These are phyloP conservation scores for Penelope pileata DNA, from an alignment of 2,113 vertebrate genomes.

Conservation along the genomic window DNA sequence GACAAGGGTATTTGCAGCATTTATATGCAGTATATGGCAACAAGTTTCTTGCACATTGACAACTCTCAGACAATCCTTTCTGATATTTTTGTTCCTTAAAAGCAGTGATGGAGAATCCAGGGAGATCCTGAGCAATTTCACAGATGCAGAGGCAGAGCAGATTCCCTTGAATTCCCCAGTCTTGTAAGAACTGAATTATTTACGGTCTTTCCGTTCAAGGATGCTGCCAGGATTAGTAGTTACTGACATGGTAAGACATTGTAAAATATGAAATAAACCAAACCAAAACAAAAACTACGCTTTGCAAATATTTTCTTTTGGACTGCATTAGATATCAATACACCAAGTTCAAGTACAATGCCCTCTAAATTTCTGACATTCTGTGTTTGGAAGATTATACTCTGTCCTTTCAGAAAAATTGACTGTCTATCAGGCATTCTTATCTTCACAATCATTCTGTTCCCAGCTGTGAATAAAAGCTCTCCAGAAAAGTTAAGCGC, in stretches of 20 bases:
- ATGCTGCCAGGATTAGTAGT: constrained; percentile 26
- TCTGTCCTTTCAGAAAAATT: not conserved
- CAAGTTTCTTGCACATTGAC: not conserved
- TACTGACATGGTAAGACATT: not conserved
- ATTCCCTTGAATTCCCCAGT: not conserved
- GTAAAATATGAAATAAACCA: not conserved
- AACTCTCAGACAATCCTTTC: not conserved
- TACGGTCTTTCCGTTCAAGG: constrained; percentile 12
- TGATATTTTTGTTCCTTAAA: not conserved
- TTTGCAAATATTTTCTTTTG: not conserved
- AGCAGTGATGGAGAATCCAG: not conserved
- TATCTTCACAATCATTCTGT: not conserved
- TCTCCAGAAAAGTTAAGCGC: not conserved
- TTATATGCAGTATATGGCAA: not conserved
- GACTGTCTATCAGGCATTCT: not conserved
- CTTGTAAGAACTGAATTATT: not conserved
- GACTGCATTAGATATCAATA: not conserved
- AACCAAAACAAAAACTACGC: not conserved
- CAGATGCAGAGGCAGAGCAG: not conserved
- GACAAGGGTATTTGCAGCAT: not conserved
- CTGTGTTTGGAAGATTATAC: not conserved
- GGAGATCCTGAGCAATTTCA: not conserved
- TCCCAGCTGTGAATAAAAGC: not conserved
- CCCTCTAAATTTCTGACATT: not conserved
- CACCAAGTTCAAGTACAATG: not conserved